Base-by-base conservation (phyloP, 2,797 vertebrate species). In the Propithecus perrieri region DNA sequence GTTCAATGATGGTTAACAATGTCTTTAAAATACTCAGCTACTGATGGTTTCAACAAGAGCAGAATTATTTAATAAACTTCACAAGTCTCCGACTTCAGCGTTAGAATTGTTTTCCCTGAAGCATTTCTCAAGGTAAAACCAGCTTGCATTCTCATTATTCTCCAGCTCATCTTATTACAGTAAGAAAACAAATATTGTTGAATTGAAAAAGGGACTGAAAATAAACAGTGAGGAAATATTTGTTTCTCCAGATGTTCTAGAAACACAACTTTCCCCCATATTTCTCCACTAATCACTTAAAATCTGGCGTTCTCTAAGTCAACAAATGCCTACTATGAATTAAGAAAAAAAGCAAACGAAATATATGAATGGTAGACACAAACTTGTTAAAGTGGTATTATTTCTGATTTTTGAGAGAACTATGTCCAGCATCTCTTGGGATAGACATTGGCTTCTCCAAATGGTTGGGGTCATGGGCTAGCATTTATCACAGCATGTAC, bases 111-210 rank as follows among this genome's bases (percentile, higher is more conserved):
- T 97, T 97, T 78, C 92, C 88, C 92, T 65, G 46, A 96, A 98
- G 95, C 94, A 93, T 90, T 97, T 96, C 93, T 96, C 85, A 95
- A 97, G 96, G 94, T 97, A 91, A 96, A 96, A 89, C 48, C 61
- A 94, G 61, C 94, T 87, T 85, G 33, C 63, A 63, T 95, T 79
- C 90, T 95, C 88, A 92, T 97, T 97, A 96, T 97, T 95, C 78
- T 93, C 80, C 12, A 67, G 75, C 83, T 96, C 92, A 97, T 94
- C 92, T 97, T 95, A 95, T 94, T 98, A 96, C 35, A 78, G 79
- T 89, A 81, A 89, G 63, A 96, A 92, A 95, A 65, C 71, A 89
- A 80, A 80, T 35, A 80, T 88, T 94, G 90, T 59, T 97, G 86
- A 81, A 90, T 97, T 33, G 12, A 75, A 95, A 90, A 92, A 78